Percentiles rank a stretch among this genome's conserved stretches.
phyloP scores from a whole-genome alignment of 2,113 vertebrate species.

The Crotalus horridus region DNA sequence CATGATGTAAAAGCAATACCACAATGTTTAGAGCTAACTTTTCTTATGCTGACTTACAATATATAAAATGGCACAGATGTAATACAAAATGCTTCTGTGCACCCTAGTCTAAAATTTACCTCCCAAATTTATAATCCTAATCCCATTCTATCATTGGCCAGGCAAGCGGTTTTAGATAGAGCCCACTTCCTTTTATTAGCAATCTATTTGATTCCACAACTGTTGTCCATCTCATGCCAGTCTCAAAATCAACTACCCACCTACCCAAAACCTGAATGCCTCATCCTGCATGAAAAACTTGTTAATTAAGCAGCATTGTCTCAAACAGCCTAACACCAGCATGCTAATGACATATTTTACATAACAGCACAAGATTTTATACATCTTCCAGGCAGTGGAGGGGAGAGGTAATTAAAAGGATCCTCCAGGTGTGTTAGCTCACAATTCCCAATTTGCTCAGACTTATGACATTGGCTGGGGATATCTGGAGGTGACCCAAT shows the following conservation, averaged over 20 bases:
- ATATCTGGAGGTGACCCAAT: background rate
- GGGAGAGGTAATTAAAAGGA: background rate
- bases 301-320: background rate
- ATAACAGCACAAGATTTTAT: background rate
- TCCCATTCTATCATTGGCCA: no score
- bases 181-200: background rate
- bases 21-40: background rate
- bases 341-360: background rate
- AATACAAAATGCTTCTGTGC: background rate
- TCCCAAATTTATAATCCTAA: background rate
- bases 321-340: background rate
- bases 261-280: background rate
- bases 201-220: background rate
- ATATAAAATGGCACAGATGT: background rate
- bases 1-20: background rate
- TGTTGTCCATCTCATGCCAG: background rate
- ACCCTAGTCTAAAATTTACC: background rate
- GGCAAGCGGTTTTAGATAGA: background rate
- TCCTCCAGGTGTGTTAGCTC: background rate
- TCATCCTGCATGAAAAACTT: background rate
- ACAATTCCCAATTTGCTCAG: background rate
- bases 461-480: background rate
- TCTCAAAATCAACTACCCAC: background rate
- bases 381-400: no score
- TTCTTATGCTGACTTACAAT: background rate